Conservation (phyloP, 2,113 vertebrate genomes). For the Brachyistius frenatus region DNA sequence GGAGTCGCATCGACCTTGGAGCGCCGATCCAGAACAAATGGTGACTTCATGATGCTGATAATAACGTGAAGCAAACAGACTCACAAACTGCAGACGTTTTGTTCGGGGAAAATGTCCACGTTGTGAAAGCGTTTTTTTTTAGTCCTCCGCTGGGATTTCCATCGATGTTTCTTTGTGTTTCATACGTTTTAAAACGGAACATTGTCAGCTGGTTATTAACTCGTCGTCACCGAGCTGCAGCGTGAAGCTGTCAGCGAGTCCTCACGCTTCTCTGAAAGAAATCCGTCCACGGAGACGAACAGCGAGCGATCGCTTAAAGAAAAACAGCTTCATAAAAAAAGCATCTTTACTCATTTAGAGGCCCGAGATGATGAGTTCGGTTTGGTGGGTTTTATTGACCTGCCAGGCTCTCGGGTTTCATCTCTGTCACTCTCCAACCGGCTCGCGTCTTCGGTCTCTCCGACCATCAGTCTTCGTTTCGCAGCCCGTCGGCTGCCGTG, state of each 20-base stretch:
- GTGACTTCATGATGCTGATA: conserved; percentile 64
- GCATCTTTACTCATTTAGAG: conserved; percentile 24
- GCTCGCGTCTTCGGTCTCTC: conserved; percentile 5
- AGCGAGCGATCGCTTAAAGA: background rate
- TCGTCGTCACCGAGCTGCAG: too few species aligned
- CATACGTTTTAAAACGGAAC: too few species aligned
- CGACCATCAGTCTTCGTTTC: conserved; percentile 64
- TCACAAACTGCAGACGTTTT: too few species aligned
- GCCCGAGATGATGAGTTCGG: conserved; percentile 16
- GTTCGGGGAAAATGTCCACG: too few species aligned
- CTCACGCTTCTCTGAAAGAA: too few species aligned
- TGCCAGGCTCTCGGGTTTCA: background rate
- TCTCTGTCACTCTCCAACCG: background rate
- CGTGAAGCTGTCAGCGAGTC: too few species aligned
- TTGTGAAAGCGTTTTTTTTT: too few species aligned
- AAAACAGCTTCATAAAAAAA: background rate
- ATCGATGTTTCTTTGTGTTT: too few species aligned
- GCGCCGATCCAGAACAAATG: conserved; percentile 32
- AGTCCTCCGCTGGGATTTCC: too few species aligned
- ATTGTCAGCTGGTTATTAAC: too few species aligned
- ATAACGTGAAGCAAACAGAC: conserved; percentile 18
- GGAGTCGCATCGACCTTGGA: background rate
- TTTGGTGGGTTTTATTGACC: background rate
- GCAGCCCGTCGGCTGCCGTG: conserved; percentile 37
- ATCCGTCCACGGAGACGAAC: background rate